Base-by-base conservation (phyloP, 2,113 vertebrate species). In the Pollachius pollachius region DNA sequence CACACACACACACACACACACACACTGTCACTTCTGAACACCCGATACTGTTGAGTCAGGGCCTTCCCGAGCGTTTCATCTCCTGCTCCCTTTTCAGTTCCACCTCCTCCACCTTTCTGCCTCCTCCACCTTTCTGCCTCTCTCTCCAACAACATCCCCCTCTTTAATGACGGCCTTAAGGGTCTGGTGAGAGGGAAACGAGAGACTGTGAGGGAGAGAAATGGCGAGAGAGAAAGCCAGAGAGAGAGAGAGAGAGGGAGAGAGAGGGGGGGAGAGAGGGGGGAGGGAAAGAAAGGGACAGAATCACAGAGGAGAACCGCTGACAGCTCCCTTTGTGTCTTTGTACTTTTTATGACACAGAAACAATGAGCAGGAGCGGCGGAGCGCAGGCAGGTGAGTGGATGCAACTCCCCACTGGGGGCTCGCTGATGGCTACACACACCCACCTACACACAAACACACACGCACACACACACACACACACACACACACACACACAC, bases 21-120 rank as follows among this genome's bases (percentile, higher is more conserved):
- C 18, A 69, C 56, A 72, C 12, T 54, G 12, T 3, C 85, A 81
- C 81, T 66, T 82, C 81, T 82, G 73, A 87, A 89, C 84, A 89
- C 81, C 81, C 6, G 87, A 90, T 89, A 89, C 85, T 70, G 73
- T 87, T 89, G 81, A 89, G 75, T 79, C 78, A 62, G 30, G 52
- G 52, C 7, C 41, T 72, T 77, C 25, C 34, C 73, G 73, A 15
- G 67, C 81, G 79, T 86, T 86, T 81, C 84, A 85, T 87, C 84
- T 84, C 69, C 72, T 78, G 76, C 71, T 52, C 64, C 0, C 9
- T 41, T 80, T 67, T 79, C 67, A 62, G 65, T 52, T 52, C 68
- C 65, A 60, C 65, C 64, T 48, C 54, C 68, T 62, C 67, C n/a
- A 73, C 64, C 17, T 68, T 52, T 52, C 68, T 67, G 57, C 65